These are phyloP conservation scores for Tragelaphus strepsiceros DNA, from an alignment of 2,113 vertebrate species.

Conservation along the genomic window DNA sequence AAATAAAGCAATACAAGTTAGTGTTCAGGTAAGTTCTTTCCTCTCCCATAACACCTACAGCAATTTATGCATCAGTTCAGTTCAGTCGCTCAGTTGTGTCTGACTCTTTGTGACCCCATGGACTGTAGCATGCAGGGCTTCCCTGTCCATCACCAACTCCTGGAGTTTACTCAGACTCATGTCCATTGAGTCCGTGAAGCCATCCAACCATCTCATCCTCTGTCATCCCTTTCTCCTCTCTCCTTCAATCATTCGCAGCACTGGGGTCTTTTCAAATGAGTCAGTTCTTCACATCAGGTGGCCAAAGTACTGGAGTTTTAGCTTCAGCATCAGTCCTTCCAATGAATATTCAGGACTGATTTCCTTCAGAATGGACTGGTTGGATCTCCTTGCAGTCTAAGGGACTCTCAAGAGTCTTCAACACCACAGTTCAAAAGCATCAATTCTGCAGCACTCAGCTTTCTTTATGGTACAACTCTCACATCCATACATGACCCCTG, in stretches of 20 bases:
- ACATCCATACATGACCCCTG: background rate
- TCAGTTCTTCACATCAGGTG: background rate
- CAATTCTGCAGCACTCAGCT: background rate
- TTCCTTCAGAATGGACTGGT: background rate
- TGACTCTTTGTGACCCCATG: background rate
- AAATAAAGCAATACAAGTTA: background rate
- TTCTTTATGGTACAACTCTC: background rate
- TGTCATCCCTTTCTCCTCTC: background rate
- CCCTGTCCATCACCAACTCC: background rate
- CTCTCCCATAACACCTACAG: background rate
- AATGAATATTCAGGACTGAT: background rate
- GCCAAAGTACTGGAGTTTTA: background rate
- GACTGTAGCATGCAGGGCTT: accelerated
- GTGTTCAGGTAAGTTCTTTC: background rate
- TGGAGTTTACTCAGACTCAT: background rate
- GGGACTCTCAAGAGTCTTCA: background rate
- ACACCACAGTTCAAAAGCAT: background rate
- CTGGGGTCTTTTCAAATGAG: background rate
- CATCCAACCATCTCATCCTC: background rate
- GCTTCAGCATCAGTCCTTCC: background rate
- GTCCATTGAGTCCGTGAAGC: background rate
- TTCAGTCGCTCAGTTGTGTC: background rate
- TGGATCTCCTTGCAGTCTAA: background rate
- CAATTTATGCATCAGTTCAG: background rate
- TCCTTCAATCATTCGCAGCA: background rate